Base-by-base conservation (phyloP, 2,113 vertebrate species). In the Oreotrochilus melanogaster region DNA sequence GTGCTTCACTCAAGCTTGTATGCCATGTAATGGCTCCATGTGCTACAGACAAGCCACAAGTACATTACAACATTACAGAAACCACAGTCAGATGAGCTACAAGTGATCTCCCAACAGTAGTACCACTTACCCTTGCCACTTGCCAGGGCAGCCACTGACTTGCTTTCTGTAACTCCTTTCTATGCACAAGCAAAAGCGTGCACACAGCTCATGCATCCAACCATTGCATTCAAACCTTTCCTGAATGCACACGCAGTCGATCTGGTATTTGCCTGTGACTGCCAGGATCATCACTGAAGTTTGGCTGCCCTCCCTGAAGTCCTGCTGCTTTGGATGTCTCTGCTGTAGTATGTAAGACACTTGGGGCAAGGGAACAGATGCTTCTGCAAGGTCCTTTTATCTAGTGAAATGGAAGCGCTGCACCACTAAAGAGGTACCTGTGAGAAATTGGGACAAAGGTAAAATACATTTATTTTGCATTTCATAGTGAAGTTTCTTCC, bases 271-370 rank as follows among this genome's bases (percentile, higher is more conserved):
- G 11, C 37, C 71, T 79, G 47, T 62, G 78, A 58, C 78, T 96
- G 93, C 92, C 95, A 97, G 91, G 47, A 89, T 91, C 87, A 89
- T 93, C 85, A 76, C 61, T 85, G 74, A 92, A 91, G 78, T 76
- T 60, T 97, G 94, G 93, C 92, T 95, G 87, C 93, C 37, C 87
- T 96, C 93, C 85, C 92, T 89, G 84, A 89, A 88, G 78, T 73
- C 92, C 92, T 94, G 94, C 87, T 95, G 93, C 81, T 95, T 89
- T 96, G 96, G 87, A 95, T 0, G 4, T 65, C 78, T 91, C 74
- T 4, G 3, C 23, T 4, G 2, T 33, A 86, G 64, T 33, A 78
- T 47, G 51, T 71, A 86, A 95, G 95, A 78, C 85, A 86, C 47
- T 43, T 92, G 60, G 58, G 78, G 74, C 81, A 92, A 82, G 31